These are phyloP conservation scores for Tarsius wallacei DNA, from an alignment of 2,797 vertebrate genomes.

Conservation along the genomic window DNA sequence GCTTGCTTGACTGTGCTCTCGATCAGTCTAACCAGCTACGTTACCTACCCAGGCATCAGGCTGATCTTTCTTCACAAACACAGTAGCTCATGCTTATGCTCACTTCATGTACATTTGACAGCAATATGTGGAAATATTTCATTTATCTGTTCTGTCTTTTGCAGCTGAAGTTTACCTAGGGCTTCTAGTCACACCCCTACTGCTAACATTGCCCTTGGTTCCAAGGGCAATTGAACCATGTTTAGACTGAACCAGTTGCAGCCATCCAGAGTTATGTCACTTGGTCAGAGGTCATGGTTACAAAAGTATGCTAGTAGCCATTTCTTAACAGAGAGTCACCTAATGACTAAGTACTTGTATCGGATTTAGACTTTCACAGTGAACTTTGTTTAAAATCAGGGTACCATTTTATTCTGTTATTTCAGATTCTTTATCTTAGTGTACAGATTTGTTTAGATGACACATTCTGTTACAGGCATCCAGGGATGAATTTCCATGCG, in stretches of 20 bases:
- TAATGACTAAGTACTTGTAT: neutral
- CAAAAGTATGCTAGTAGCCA: neutral
- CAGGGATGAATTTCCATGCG: constrained; percentile 95
- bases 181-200: constrained; percentile 16
- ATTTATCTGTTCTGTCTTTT: constrained; percentile 46
- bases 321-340: constrained; percentile 19
- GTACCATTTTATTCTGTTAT: constrained; percentile 23
- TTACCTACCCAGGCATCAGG: neutral
- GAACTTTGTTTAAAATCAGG: constrained; percentile 63
- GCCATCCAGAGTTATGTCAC: constrained; percentile 22
- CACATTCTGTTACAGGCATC: constrained; percentile 92
- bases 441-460: constrained; percentile 56
- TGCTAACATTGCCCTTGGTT: constrained; percentile 32
- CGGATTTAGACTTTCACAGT: constrained; percentile 34
- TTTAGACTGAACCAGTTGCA: neutral
- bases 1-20: neutral
- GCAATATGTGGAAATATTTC: constrained; percentile 23
- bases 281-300: neutral
- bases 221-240: constrained; percentile 32
- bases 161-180: constrained; percentile 2
- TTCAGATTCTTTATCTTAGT: constrained; percentile 22
- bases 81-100: neutral
- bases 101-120: neutral
- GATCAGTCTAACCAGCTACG: neutral
- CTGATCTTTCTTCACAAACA: neutral